Evolutionary conservation across 2,113 vertebrate genomes (phyloP), one percentile per base, ranked within the genome.

Genomic region (Rhombomys opimus): DNA sequence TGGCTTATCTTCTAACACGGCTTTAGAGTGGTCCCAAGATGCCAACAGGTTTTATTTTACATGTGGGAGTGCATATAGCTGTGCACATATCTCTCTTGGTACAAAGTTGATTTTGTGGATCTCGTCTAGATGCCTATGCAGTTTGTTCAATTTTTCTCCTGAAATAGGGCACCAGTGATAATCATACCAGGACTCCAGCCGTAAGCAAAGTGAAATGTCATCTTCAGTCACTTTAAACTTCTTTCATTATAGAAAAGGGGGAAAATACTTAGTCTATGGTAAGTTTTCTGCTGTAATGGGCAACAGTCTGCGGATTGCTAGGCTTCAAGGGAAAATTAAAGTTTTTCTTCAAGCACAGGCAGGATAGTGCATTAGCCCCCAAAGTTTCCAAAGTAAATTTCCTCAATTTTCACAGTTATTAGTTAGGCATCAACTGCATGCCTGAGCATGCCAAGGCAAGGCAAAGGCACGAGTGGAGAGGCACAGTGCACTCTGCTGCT

Each of bases 341-440:
- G 23, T 89, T 81, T 90, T 15, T 85, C 46, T 89, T 90, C 23
- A 82, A 94, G 75, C 32, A 52, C 59, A 89, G 84, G 25, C 27
- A 12, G 11, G 52, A 32, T 87, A 75, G 63, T 90, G 50, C 50
- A 72, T 50, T 54, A 80, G 75, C 65, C n/a, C 27, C 65, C 10
- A 67, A 88, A 90, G n/a, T 86, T 38, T 67, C 32, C 32, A 70
- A 85, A 57, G 20, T 81, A 85, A 80, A 10, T 91, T 32, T 90
- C 89, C 15, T 57, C 89, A 65, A 52, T 80, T 82, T 93, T 90
- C 1, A 54, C 84, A 63, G 84, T 72, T 10, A n/a, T 84, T 91
- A 84, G 86, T 38, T 90, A 72, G 94, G 5, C 10, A 50, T 54
- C 8, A 91, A 1, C 3, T 61, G 12, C 50, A 32, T 32, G 6